A percentile compares a stretch with the other conserved stretches of the same genome.
Conservation (phyloP, 2,797 vertebrate genomes). For the Spea hammondii region DNA sequence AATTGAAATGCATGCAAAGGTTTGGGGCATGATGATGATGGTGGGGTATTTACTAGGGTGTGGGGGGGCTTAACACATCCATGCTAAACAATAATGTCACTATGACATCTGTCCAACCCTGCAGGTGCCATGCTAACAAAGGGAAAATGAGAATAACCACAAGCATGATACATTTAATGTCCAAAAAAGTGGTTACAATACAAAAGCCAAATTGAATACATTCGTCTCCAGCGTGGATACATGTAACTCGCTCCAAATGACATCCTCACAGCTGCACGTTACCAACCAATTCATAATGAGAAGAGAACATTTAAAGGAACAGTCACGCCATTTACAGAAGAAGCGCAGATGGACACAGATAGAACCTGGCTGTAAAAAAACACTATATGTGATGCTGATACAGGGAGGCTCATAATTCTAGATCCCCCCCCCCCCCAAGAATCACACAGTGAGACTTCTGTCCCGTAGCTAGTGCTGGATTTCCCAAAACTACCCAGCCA, state of each 20-base stretch:
- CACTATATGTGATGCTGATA: too few species aligned
- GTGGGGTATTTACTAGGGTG: too few species aligned
- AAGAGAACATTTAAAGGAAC: neutral
- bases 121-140: too few species aligned
- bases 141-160: too few species aligned
- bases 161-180: too few species aligned
- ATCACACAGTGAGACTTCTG: neutral
- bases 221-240: neutral
- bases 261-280: slow-evolving; percentile 7
- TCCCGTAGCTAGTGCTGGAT: neutral
- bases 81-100: too few species aligned
- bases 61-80: too few species aligned
- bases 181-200: neutral
- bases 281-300: neutral
- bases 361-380: too few species aligned
- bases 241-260: neutral
- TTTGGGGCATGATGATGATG: too few species aligned
- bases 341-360: too few species aligned
- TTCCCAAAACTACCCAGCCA: neutral
- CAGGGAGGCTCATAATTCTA: neutral
- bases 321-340: neutral
- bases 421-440: neutral
- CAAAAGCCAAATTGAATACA: neutral
- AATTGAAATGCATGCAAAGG: too few species aligned
- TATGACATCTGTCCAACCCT: too few species aligned